phyloP scores from a whole-genome alignment of 2,797 vertebrate genomes.

The Diplodus sargus region DNA sequence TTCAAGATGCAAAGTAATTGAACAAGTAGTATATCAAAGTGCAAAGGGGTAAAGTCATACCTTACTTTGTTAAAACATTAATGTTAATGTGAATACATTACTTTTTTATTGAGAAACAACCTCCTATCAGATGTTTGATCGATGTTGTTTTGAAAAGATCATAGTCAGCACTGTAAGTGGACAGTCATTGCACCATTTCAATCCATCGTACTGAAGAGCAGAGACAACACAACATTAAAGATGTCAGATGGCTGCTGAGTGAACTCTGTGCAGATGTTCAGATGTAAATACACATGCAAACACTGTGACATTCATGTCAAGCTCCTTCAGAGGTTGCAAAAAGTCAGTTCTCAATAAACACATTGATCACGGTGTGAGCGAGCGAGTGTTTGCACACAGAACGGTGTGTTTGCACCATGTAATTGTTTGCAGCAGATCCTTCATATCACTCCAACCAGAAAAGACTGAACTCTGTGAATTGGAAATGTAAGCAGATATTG shows the following conservation, averaged over 20 bases:
- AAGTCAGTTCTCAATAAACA: conserved; percentile 27
- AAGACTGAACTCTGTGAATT: conserved; percentile 35
- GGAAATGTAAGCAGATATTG: conserved; percentile 57
- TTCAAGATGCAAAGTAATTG: no score
- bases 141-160: background rate
- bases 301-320: background rate
- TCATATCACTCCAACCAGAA: conserved; percentile 33
- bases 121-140: no score
- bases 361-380: conserved; percentile 1
- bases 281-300: background rate
- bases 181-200: conserved; percentile 15
- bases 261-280: background rate
- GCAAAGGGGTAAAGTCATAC: no score
- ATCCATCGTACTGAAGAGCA: background rate
- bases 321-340: conserved; percentile 4
- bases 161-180: background rate
- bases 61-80: no score
- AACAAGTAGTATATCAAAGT: no score
- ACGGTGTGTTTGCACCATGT: conserved; percentile 11
- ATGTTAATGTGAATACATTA: no score
- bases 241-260: background rate
- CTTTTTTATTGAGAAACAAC: no score
- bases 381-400: conserved; percentile 16
- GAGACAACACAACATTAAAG: background rate
- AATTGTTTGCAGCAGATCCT: conserved; percentile 6